These are phyloP conservation scores for Falco columbarius DNA, from an alignment of 2,797 vertebrate genomes.

Conservation along the genomic window DNA sequence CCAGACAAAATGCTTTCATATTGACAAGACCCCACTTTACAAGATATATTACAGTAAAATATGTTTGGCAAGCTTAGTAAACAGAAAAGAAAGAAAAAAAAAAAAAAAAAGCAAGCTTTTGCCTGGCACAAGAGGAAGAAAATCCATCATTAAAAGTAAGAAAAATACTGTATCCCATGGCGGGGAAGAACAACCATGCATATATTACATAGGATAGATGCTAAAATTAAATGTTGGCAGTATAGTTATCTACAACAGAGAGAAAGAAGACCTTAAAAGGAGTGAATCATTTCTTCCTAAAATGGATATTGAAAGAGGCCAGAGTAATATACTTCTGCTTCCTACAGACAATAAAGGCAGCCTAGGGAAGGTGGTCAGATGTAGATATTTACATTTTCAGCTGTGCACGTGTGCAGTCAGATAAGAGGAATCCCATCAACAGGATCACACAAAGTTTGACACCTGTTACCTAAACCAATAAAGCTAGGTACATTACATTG, in stretches of 20 bases:
- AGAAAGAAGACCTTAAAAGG: constrained; percentile 45
- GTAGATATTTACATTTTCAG: neutral
- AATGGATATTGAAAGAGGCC: neutral
- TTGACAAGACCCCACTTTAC: neutral
- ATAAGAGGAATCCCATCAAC: neutral
- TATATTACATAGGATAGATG: neutral
- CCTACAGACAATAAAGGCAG: neutral
- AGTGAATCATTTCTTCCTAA: constrained; percentile 16
- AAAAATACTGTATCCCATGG: neutral
- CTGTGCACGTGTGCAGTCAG: neutral
- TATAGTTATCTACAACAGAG: neutral
- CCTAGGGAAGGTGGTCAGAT: neutral
- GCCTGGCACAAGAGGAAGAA: neutral
- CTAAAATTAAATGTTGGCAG: neutral
- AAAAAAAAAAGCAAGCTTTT: neutral
- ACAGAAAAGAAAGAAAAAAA: neutral
- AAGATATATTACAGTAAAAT: neutral
- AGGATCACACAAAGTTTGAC: neutral
- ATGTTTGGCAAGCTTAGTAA: neutral
- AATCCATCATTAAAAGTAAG: neutral
- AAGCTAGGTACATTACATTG: neutral
- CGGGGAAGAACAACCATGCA: neutral
- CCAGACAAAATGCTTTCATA: neutral
- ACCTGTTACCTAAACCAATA: neutral
- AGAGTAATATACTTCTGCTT: neutral